Evolutionary conservation across 1,140 invertebrate species (phyloP), one percentile per base, ranked within the genome.

Genomic region (Tetranychus cinnabarinus): DNA sequence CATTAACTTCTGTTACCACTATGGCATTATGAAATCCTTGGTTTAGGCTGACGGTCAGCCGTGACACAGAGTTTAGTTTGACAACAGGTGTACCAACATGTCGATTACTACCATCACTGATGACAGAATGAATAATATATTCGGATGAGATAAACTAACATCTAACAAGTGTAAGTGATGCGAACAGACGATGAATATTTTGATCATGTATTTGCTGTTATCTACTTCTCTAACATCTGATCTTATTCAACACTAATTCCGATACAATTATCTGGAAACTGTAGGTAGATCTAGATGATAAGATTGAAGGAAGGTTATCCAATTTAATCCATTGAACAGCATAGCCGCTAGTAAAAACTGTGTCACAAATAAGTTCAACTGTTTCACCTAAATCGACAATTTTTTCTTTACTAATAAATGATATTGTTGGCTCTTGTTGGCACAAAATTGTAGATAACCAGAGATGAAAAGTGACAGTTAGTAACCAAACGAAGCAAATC

Each of bases 1-100:
- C 13, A 88, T 86, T 65, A 93, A 73, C 65, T 92, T 58, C 86
- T 87, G 74, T 91, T 91, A 70, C 91, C 91, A 72, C 91, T 86
- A 65, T 88, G 77, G 65, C 87, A 78, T 88, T 88, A 93, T 10
- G 84, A 87, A 63, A 92, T 84, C 69, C 80, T 81, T 39, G 89
- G 87, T 2, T 73, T 70, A 35, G 73, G 73, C 62, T 68, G 74
- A 7, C 75, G 88, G 63, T 80, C 81, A 7, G 88, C 84, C 69
- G 88, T 91, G 23, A 23, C 23, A 23, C 23, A 70, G 88, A 92
- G 69, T 89, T 82, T 70, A 92, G 77, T 66, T 81, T 78, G 0
- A 89, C 82, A 7, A 59, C 35, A 63, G 79, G 86, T 79, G 52
- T 80, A 80, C 73, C 67, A 13, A 63, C 60, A 33, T 62, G 56